phyloP scores from a whole-genome alignment of 2,797 vertebrate genomes.

The Scleropages formosus region DNA sequence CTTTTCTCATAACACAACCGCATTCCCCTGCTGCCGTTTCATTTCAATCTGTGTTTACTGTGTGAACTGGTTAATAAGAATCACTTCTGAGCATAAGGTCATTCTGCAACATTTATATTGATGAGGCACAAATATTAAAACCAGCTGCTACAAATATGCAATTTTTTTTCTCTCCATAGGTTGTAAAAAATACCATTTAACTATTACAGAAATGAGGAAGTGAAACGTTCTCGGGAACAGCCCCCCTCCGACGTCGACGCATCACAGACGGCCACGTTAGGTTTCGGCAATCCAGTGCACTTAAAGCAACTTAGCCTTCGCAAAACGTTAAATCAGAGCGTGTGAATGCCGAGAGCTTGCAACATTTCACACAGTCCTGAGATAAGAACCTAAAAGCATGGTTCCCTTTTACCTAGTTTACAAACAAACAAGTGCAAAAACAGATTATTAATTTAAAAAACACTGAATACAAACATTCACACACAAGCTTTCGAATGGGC shows the following conservation, averaged over 20 bases:
- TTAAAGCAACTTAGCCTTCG: conserved; percentile 28
- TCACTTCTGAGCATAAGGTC: background rate
- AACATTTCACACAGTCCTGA: conserved; percentile 46
- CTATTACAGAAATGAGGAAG: background rate
- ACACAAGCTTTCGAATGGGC: background rate
- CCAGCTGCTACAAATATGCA: conserved; percentile 12
- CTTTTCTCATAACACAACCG: background rate
- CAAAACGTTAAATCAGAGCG: conserved; percentile 43
- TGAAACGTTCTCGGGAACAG: conserved; percentile 8
- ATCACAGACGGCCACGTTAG: conserved; percentile 15
- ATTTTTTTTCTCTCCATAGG: background rate
- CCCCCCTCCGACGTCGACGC: background rate
- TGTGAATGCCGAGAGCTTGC: conserved; percentile 33
- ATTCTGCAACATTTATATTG: conserved; percentile 13
- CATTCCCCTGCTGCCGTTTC: background rate
- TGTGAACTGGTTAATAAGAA: background rate
- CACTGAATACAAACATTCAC: conserved; percentile 49
- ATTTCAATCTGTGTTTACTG: background rate
- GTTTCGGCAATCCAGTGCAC: conserved; percentile 31
- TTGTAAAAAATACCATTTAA: background rate
- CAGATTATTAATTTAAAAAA: conserved; percentile 71
- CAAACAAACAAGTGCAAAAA: conserved; percentile 71
- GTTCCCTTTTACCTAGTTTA: conserved; percentile 78
- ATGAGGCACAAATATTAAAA: conserved; percentile 23
- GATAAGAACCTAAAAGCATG: conserved; percentile 83